Base-by-base conservation (phyloP, 2,888 invertebrate genomes). In the Gryllus longicercus region DNA sequence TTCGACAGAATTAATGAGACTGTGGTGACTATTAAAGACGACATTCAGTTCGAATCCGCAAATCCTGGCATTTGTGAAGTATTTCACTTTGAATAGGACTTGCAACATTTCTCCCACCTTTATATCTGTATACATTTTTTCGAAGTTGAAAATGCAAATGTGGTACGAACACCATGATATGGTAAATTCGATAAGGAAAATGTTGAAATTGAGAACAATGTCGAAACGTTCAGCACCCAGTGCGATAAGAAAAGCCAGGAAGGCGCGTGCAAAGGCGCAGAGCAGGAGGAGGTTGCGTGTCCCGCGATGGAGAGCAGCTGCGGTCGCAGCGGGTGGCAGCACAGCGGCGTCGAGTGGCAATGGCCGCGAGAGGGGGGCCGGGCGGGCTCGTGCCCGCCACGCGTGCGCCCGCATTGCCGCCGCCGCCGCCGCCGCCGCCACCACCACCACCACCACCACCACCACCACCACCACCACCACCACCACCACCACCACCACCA, bases 391-490 rank as follows among this genome's bases (percentile, higher is more conserved):
- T 76, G n/a, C 76, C 76, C 76, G 11, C 76, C 21, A 50, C 38
- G 49, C 49, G 49, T 38, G 50, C 76, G n/a, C 76, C 16, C 76
- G 49, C 25, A 76, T 76, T 50, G 49, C 50, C 21, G n/a, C 76
- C 76, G 10, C 76, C 21, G n/a, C 38, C 76, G 38, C 50, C 18
- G 50, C 76, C 18, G 23, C 76, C 76, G 76, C 50, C 50, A 23
- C 76, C 11, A 2, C 76, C 25, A 16, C 49, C 25, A 5, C 21
- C 11, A 1, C 11, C 21, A 11, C 12, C 74, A 8, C 21, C 74
- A 8, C 5, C 21, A 8, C 74, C 11, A 11, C 11, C 11, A 1
- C 1, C 74, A 18, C 2, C 2, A 4, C 74, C 4, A 18, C 2
- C 74, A 2, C n/a, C 25, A 25, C 25, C 2, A 3, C 25, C 2